These are phyloP conservation scores for Zygaena filipendulae DNA, from an alignment of 2,888 invertebrate species.

Conservation along the genomic window DNA sequence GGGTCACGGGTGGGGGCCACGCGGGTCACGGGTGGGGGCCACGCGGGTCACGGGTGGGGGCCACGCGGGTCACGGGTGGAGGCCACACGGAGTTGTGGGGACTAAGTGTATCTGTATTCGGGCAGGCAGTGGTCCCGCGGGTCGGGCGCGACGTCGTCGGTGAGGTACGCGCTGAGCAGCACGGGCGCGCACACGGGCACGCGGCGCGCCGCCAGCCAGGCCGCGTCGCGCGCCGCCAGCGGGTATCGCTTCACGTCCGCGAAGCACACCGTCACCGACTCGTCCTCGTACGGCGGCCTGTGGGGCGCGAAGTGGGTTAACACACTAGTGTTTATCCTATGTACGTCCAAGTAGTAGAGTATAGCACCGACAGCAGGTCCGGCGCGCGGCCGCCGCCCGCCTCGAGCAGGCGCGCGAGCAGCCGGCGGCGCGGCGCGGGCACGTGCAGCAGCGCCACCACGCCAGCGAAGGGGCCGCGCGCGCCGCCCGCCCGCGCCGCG, in stretches of 20 bases:
- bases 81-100: too few species aligned
- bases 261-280: slow-evolving; percentile 77
- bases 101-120: slow-evolving; percentile 35
- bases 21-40: too few species aligned
- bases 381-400: slow-evolving; percentile 82
- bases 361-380: slow-evolving; percentile 23
- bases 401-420: slow-evolving; percentile 75
- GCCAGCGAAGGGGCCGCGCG: slow-evolving; percentile 57
- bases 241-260: slow-evolving; percentile 67
- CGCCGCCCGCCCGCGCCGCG: slow-evolving; percentile 53
- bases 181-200: slow-evolving; percentile 73
- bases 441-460: slow-evolving; percentile 69
- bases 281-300: slow-evolving; percentile 68
- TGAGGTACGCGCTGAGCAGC: slow-evolving; percentile 70
- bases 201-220: slow-evolving; percentile 59
- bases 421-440: slow-evolving; percentile 65
- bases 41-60: too few species aligned
- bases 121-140: slow-evolving; percentile 40
- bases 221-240: slow-evolving; percentile 61
- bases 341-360: background rate
- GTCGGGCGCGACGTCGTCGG: slow-evolving; percentile 39
- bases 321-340: background rate
- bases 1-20: too few species aligned
- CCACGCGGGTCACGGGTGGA: too few species aligned
- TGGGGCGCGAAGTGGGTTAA: background rate